Evolutionary conservation across 2,113 vertebrate genomes (phyloP), one percentile per base, ranked within the genome.

Genomic region (Aleadryas rufinucha): DNA sequence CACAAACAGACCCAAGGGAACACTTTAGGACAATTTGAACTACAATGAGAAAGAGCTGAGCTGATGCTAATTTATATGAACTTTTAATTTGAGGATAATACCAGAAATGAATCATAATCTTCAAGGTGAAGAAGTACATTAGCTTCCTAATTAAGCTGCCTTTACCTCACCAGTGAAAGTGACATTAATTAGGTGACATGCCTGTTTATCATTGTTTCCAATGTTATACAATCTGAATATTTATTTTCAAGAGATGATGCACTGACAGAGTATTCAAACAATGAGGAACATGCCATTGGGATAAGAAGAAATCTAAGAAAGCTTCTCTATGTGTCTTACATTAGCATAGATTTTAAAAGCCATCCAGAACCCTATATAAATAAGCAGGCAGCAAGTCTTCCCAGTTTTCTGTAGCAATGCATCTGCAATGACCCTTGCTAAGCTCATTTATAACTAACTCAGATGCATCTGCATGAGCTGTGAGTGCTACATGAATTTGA

Each of bases 51-150:
- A 97, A 81, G 87, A 96, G 72, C 39, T 81, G 78, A 95, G 74
- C 61, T 84, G 80, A 95, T 95, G 80, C 28, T 92, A 95, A 95
- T 89, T 96, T 98, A 93, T 87, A 94, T 94, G 87, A 97, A 95
- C 94, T 98, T 97, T 96, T 97, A 97, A 98, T 98, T 97, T 97
- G 89, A 97, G 89, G 95, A 96, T 97, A 97, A 95, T 88, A 56
- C 91, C 90, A 91, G 92, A 97, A 98, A 70, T 57, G 64, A 98
- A 97, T 96, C 80, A 89, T 94, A 95, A 93, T 97, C 96, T 97
- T 96, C 90, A 96, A 97, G 95, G 97, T 96, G 96, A 98, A 95
- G 94, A 85, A 93, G 71, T 89, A 81, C 82, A 95, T 97, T 90
- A 93, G 47, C 91, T 95, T 89, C 44, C 60, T 95, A 84, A 90